Base-by-base conservation (phyloP, 2,113 vertebrate genomes). In the Paradoxurus hermaphroditus region DNA sequence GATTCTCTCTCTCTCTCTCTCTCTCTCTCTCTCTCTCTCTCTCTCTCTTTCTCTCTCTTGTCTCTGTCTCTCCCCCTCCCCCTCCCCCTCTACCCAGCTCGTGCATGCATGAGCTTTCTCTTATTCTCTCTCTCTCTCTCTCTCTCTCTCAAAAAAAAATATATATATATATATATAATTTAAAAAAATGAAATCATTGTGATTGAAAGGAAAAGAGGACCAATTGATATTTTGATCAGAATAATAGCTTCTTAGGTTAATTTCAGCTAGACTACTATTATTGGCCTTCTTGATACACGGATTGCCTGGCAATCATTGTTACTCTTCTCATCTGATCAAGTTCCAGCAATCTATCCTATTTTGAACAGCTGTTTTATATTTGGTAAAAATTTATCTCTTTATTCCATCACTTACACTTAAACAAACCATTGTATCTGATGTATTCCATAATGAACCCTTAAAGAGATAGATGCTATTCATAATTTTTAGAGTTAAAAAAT, bases 401-500 rank as follows among this genome's bases (percentile, higher is more conserved):
- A 84, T 6, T 49, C 29, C 15, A 31, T 86, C 34, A 7, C 6
- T 89, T 83, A 49, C 3, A 82, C 62, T 78, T 84, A 25, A 25
- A 59, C 56, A 62, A 78, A 46, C 6, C 1, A 31, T 79, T 93
- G 77, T 53, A 19, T 96, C 91, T 98, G 39, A 29, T 79, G 86
- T 10, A 83, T 92, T 85, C 39, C 6, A 8, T 94, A 92, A 68
- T 56, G 91, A 96, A 18, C 34, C 62, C 89, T 95, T 67, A 82
- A 83, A 96, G 23, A 93, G 23, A 86, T n/a, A 90, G 86, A 81
- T 91, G 29, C 27, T 95, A 70, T 53, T 87, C 9, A 82, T 81
- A 72, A 81, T 81, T 86, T 83, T 95, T 93, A 62, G 86, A 79
- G 29, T 92, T 82, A 36, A 97, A 82, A 87, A 65, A 68, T 88